A percentile compares a stretch with the other conserved stretches of the same genome.
These are phyloP conservation scores for Phallusia fumigata DNA, from an alignment of 23 tunicate species.

Conservation along the genomic window DNA sequence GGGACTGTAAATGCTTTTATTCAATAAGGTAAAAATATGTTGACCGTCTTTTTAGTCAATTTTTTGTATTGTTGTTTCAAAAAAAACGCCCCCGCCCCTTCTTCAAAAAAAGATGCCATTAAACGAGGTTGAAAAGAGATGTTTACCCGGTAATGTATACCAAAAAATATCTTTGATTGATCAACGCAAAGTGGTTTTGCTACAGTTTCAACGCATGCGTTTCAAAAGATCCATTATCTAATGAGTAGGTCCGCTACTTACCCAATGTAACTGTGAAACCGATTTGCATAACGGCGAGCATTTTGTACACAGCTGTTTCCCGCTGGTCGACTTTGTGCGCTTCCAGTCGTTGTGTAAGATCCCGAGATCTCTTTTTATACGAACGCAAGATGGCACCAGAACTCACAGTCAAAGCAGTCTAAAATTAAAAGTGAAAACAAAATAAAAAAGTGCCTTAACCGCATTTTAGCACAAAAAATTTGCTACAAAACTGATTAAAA, in stretches of 20 bases:
- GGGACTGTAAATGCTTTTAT: too few species aligned
- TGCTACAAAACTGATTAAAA: too few species aligned
- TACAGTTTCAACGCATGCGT: neutral
- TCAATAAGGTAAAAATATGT: too few species aligned
- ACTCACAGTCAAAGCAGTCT: neutral
- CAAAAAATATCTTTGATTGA: too few species aligned
- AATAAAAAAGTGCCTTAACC: neutral
- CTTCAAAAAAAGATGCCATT: too few species aligned
- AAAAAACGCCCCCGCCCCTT: too few species aligned
- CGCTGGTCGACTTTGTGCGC: neutral
- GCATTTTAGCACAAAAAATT: too few species aligned
- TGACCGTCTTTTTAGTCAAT: too few species aligned
- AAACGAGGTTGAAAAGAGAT: too few species aligned
- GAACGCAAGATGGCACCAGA: neutral
- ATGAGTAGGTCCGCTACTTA: neutral
- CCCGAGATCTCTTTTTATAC: neutral
- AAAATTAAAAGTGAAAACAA: neutral
- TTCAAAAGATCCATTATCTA: neutral
- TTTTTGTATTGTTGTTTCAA: too few species aligned
- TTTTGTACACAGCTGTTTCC: slow-evolving; percentile 8
- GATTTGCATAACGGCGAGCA: slow-evolving; percentile 33
- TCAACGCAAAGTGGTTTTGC: too few species aligned
- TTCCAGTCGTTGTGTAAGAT: neutral
- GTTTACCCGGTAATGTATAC: too few species aligned
- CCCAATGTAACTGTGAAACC: slow-evolving; percentile 37